Conservation (phyloP, 2,888 invertebrate species). For the Psylliodes chrysocephalus region DNA sequence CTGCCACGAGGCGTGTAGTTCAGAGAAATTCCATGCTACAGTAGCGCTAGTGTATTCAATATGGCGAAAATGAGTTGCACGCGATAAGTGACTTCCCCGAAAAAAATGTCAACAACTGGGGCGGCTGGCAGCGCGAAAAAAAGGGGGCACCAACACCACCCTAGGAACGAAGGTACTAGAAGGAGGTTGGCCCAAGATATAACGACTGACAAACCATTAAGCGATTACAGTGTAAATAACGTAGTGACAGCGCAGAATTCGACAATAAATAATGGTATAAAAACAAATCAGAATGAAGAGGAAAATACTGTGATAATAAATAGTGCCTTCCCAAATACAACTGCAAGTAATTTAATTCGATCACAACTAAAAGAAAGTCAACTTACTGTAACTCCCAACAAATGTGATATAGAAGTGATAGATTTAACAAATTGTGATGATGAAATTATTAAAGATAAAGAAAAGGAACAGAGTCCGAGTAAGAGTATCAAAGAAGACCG, state of each 20-base stretch:
- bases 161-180: slow-evolving; percentile 68
- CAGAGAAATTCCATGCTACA: slow-evolving; percentile 35
- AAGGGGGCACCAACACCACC: slow-evolving; percentile 81
- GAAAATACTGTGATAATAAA: slow-evolving; percentile 47
- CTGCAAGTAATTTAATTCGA: slow-evolving; percentile 51
- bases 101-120: slow-evolving; percentile 71
- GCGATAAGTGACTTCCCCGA: slow-evolving; percentile 50
- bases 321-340: slow-evolving; percentile 57
- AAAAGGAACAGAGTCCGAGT: slow-evolving; percentile 16
- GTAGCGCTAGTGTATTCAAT: slow-evolving; percentile 65
- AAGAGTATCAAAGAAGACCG: slow-evolving; percentile 47
- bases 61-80: slow-evolving; percentile 71
- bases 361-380: slow-evolving; percentile 38
- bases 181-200: slow-evolving; percentile 67
- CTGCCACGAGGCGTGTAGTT: slow-evolving; percentile 24
- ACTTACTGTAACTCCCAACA: slow-evolving; percentile 32
- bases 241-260: slow-evolving; percentile 47
- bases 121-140: slow-evolving; percentile 72
- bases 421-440: slow-evolving; percentile 63
- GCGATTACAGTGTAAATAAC: slow-evolving; percentile 52
- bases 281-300: slow-evolving; percentile 22
- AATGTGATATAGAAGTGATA: slow-evolving; percentile 59
- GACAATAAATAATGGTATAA: slow-evolving; percentile 36
- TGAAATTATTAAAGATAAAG: slow-evolving; percentile 42
- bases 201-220: slow-evolving; percentile 49